These are phyloP conservation scores for Uria lomvia DNA, from an alignment of 2,113 vertebrate genomes.

Conservation along the genomic window DNA sequence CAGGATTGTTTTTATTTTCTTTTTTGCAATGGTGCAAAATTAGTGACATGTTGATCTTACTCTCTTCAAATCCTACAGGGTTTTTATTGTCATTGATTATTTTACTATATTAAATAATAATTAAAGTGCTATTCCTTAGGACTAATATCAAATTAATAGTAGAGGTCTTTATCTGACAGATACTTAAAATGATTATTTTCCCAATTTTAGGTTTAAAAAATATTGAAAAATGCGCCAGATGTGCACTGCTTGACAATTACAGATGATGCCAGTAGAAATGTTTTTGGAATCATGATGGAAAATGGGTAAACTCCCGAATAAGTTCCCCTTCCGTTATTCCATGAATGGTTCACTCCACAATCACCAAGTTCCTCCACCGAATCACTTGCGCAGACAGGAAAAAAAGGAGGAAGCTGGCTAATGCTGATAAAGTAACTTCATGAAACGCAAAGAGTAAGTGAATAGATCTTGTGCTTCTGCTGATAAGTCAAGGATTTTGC, in stretches of 20 bases:
- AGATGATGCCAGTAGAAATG: conserved; percentile 33
- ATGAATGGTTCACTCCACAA: background rate
- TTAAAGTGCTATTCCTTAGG: background rate
- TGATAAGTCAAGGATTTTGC: background rate
- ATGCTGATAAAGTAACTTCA: background rate
- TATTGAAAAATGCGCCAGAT: conserved; percentile 57
- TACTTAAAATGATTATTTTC: background rate
- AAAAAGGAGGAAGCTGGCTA: background rate
- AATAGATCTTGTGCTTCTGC: background rate
- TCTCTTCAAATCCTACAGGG: background rate
- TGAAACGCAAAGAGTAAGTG: background rate
- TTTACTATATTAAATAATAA: background rate
- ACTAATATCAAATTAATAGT: background rate
- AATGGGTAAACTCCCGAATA: conserved; percentile 39
- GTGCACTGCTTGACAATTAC: conserved; percentile 65
- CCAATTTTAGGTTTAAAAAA: conserved; percentile 58
- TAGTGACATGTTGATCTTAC: background rate
- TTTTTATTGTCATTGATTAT: background rate
- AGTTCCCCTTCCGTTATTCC: background rate
- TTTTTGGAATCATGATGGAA: conserved; percentile 52
- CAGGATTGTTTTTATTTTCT: background rate
- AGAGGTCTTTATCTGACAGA: background rate
- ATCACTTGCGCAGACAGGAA: background rate
- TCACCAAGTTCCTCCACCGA: background rate
- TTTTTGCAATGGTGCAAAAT: background rate